These are phyloP conservation scores for Protaetia brevitarsis DNA, from an alignment of 1,140 invertebrate species.

Conservation along the genomic window DNA sequence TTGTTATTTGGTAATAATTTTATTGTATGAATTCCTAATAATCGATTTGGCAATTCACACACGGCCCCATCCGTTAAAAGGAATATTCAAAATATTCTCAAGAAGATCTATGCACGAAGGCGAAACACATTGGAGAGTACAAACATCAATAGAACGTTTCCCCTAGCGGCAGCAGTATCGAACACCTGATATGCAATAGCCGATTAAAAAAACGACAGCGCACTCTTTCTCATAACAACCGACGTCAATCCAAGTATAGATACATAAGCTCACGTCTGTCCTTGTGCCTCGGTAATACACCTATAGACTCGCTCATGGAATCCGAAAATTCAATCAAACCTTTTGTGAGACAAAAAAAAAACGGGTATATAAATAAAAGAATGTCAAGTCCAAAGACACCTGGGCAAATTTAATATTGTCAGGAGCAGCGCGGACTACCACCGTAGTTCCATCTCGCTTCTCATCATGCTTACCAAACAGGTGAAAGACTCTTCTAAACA, in stretches of 20 bases:
- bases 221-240: slow-evolving; percentile 1
- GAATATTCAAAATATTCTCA: too few relatives aligned
- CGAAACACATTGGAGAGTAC: too few relatives aligned
- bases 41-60: too few relatives aligned
- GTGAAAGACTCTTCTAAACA: background rate
- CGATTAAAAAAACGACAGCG: background rate
- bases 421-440: slow-evolving; percentile 1
- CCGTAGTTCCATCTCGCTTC: background rate
- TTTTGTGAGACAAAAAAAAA: slow-evolving; percentile 15
- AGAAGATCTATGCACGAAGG: too few relatives aligned
- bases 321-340: slow-evolving; percentile 14
- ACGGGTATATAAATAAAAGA: slow-evolving; percentile 5
- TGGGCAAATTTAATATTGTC: slow-evolving; percentile 14
- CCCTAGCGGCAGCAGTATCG: too few relatives aligned
- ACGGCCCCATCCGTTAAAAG: too few relatives aligned
- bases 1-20: too few relatives aligned
- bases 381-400: background rate
- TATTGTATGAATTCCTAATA: too few relatives aligned
- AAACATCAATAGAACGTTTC: too few relatives aligned
- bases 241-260: slow-evolving; percentile 11
- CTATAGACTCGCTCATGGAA: too few relatives aligned
- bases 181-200: slow-evolving; percentile 10
- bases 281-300: too few relatives aligned
- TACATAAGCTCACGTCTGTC: background rate
- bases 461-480: too few relatives aligned